Conservation (phyloP, 1,140 invertebrate species). For the Ooceraea biroi region DNA sequence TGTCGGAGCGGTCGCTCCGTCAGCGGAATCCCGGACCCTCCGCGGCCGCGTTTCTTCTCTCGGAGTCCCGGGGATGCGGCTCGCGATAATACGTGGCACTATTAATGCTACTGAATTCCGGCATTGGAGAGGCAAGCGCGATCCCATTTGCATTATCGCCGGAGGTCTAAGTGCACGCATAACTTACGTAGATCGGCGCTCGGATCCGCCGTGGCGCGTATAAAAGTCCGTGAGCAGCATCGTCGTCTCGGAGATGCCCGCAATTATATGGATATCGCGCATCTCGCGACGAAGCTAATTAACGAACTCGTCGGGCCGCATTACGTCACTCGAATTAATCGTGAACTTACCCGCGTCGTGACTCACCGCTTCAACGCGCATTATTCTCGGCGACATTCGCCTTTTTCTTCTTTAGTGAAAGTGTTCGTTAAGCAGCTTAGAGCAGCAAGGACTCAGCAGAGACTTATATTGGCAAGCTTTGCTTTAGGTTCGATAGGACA, state of each 20-base stretch:
- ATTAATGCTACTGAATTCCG: slow-evolving; percentile 71
- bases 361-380: slow-evolving; percentile 1
- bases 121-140: slow-evolving; percentile 65
- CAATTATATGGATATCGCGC: slow-evolving; percentile 67
- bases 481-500: background rate
- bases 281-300: slow-evolving; percentile 57
- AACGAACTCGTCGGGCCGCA: slow-evolving; percentile 52
- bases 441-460: background rate
- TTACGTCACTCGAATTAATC: slow-evolving; percentile 45
- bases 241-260: slow-evolving; percentile 26
- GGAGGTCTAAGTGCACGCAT: slow-evolving; percentile 76
- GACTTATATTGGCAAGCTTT: too few relatives aligned
- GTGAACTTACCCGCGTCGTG: slow-evolving; percentile 7
- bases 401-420: background rate
- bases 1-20: slow-evolving; percentile 20
- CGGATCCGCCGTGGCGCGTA: slow-evolving; percentile 2
- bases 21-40: slow-evolving; percentile 1
- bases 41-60: background rate
- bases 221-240: slow-evolving; percentile 36
- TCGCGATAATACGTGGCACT: slow-evolving; percentile 71
- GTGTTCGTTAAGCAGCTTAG: background rate
- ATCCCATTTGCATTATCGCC: slow-evolving; percentile 75
- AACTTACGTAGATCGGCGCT: slow-evolving; percentile 65
- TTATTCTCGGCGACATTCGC: background rate
- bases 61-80: slow-evolving; percentile 18